Conservation (phyloP, 2,797 vertebrate genomes). For the Catostomus latipinnis region DNA sequence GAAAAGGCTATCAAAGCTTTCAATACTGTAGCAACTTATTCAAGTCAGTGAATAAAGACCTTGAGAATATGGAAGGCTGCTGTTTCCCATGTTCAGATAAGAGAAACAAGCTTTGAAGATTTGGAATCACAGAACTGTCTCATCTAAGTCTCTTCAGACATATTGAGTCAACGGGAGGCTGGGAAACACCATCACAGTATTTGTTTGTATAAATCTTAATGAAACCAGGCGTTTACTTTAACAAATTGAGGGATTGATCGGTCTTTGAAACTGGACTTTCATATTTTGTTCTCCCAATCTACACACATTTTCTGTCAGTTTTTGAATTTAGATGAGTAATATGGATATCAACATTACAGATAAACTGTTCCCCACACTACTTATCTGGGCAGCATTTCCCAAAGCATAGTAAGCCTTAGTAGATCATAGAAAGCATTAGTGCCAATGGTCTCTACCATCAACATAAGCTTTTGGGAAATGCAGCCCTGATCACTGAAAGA, state of each 20-base stretch:
- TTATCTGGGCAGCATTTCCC: no score
- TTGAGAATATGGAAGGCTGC: slow-evolving; percentile 12
- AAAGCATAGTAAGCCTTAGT: no score
- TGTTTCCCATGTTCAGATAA: slow-evolving; percentile 30
- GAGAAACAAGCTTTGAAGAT: slow-evolving; percentile 26
- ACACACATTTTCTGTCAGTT: no score
- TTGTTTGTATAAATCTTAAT: slow-evolving; percentile 34
- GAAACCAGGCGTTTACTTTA: slow-evolving; percentile 7
- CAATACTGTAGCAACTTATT: neutral
- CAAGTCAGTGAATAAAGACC: neutral
- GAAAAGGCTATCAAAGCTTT: neutral
- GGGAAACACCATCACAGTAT: slow-evolving; percentile 4
- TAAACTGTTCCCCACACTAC: neutral
- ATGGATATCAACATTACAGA: neutral
- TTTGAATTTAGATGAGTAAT: no score
- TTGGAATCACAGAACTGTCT: slow-evolving; percentile 15
- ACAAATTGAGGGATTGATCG: neutral
- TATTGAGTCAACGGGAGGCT: slow-evolving; percentile 5
- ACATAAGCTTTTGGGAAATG: no score
- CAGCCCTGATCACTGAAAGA: no score
- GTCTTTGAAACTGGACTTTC: neutral
- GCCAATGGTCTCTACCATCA: no score
- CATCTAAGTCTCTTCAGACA: slow-evolving; percentile 12
- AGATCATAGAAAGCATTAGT: no score
- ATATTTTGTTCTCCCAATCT: slow-evolving; percentile 1